Conservation (phyloP, 2,797 vertebrate genomes). For the Phrynocephalus forsythii region DNA sequence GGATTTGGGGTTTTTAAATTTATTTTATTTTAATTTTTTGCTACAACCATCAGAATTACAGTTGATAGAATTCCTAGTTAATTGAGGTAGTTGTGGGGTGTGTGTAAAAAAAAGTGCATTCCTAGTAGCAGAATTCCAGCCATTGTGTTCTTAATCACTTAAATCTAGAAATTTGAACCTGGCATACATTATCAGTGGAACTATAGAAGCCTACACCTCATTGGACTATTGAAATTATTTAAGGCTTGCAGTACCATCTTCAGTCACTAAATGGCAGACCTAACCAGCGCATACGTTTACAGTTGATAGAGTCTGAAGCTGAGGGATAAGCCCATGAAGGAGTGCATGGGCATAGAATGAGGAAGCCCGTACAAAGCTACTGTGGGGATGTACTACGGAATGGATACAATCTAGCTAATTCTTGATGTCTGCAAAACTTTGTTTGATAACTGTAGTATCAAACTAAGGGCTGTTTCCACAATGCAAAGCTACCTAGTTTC, state of each 20-base stretch:
- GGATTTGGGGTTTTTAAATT: no score
- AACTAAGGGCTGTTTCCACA: not conserved
- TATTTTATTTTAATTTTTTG: no score
- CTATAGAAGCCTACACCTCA: not conserved
- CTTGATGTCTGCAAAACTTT: not conserved
- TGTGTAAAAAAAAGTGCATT: not conserved
- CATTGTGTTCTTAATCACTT: not conserved
- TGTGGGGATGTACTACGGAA: not conserved
- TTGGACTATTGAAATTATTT: not conserved
- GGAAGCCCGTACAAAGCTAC: not conserved
- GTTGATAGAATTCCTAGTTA: no score
- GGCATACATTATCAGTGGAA: not conserved
- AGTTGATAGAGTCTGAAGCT: not conserved
- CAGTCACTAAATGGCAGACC: not conserved
- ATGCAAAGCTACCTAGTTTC: not conserved
- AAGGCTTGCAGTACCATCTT: not conserved
- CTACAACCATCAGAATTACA: no score
- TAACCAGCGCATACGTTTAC: not conserved
- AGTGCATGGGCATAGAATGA: no score
- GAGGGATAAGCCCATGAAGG: no score
- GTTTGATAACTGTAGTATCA: not conserved
- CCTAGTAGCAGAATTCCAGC: no score
- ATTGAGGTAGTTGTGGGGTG: no score
- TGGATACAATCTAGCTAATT: not conserved
- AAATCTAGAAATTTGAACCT: not conserved